phyloP scores from a whole-genome alignment of 2,888 invertebrate genomes.

The Nomada fabriciana region DNA sequence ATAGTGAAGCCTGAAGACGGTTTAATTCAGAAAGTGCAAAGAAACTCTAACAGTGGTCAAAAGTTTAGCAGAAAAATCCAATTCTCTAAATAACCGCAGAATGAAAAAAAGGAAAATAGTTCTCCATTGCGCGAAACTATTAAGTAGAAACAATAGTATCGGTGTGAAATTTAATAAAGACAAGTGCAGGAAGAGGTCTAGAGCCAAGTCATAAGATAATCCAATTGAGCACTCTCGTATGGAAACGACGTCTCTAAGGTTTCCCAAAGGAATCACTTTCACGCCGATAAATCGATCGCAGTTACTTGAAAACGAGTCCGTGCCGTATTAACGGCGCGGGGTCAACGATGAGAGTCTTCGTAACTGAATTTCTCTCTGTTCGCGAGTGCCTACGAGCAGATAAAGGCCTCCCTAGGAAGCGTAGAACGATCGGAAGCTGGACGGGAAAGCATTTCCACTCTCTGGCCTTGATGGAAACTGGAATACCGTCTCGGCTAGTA shows the following conservation, averaged over 20 bases:
- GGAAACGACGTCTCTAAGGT: slow-evolving; percentile 54
- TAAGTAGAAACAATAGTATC: slow-evolving; percentile 34
- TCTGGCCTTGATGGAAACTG: slow-evolving; percentile 25
- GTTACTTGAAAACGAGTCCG: slow-evolving; percentile 47
- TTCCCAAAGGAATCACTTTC: slow-evolving; percentile 54
- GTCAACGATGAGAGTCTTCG: slow-evolving; percentile 63
- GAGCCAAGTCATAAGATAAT: slow-evolving; percentile 46
- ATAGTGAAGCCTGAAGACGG: too few relatives aligned
- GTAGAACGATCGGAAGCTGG: slow-evolving; percentile 50
- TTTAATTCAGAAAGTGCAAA: too few relatives aligned
- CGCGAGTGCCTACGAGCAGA: slow-evolving; percentile 69
- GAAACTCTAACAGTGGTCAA: too few relatives aligned
- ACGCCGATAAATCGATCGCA: slow-evolving; percentile 62
- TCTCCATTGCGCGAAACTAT: slow-evolving; percentile 20
- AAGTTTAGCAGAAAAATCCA: too few relatives aligned
- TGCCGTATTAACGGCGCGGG: slow-evolving; percentile 44
- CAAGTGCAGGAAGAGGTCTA: slow-evolving; percentile 30
- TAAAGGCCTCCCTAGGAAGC: slow-evolving; percentile 69
- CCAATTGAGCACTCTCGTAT: slow-evolving; percentile 48
- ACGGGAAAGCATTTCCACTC: slow-evolving; percentile 31
- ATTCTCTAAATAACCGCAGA: too few relatives aligned
- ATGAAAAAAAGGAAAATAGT: background rate
- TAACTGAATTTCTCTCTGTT: slow-evolving; percentile 66
- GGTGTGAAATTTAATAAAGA: slow-evolving; percentile 22
- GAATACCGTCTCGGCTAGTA: slow-evolving; percentile 28